Percentiles rank a stretch among this genome's conserved stretches.
These are phyloP conservation scores for Drosophila mayaguana DNA, from an alignment of 2,888 invertebrate genomes.

Conservation along the genomic window DNA sequence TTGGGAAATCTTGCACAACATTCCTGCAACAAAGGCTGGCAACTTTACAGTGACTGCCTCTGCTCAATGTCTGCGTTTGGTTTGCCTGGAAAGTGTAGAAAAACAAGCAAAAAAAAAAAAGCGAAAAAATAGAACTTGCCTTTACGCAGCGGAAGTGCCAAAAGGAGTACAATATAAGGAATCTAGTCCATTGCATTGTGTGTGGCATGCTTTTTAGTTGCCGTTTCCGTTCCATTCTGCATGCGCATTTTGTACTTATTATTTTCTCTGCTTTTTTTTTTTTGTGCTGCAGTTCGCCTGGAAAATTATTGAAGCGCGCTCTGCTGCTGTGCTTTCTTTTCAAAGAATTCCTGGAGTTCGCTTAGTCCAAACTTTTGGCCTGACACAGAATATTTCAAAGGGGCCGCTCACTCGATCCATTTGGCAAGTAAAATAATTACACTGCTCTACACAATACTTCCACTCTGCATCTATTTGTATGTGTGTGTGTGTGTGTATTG, in stretches of 20 bases:
- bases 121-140: constrained; percentile 52
- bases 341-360: constrained; percentile 34
- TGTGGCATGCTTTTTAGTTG: constrained; percentile 49
- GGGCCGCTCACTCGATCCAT: constrained; percentile 12
- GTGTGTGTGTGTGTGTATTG: neutral
- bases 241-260: constrained; percentile 62
- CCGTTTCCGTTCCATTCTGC: constrained; percentile 58
- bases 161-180: constrained; percentile 43
- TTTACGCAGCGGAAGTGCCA: constrained; percentile 62
- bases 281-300: constrained; percentile 26
- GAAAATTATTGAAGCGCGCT: constrained; percentile 66
- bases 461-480: neutral
- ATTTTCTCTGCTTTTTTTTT: constrained; percentile 8
- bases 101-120: constrained; percentile 31
- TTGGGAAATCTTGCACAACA: constrained; percentile 52
- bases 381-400: constrained; percentile 10
- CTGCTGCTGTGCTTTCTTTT: constrained; percentile 63
- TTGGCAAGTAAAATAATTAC: constrained; percentile 28
- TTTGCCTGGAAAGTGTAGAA: constrained; percentile 61
- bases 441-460: constrained; percentile 8
- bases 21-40: constrained; percentile 49
- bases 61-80: constrained; percentile 57
- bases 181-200: constrained; percentile 60
- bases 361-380: constrained; percentile 6
- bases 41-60: constrained; percentile 25